These are phyloP conservation scores for Dicerorhinus sumatrensis DNA, from an alignment of 2,113 vertebrate species.

Conservation along the genomic window DNA sequence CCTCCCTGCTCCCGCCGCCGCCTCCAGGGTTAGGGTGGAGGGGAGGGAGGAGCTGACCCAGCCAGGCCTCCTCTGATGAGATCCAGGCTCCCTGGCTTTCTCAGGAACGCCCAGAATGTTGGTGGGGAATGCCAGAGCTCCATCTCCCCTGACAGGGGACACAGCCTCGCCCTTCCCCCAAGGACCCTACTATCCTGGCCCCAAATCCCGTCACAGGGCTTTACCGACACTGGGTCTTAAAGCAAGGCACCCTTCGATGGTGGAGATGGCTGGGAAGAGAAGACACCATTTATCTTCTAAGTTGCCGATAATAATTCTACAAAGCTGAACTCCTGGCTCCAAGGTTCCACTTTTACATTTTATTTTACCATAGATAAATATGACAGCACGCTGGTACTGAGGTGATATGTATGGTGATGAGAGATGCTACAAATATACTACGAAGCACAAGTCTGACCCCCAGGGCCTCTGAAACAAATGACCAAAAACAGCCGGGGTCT, in stretches of 20 bases:
- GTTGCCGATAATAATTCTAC: neutral
- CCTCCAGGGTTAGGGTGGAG: neutral
- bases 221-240: neutral
- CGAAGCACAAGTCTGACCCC: neutral
- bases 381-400: accelerated
- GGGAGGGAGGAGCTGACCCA: neutral
- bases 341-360: accelerated
- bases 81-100: neutral
- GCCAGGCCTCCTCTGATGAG: neutral
- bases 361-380: accelerated
- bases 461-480: too few relatives aligned
- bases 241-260: neutral
- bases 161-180: neutral
- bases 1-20: accelerated
- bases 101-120: neutral
- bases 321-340: neutral
- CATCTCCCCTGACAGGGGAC: neutral
- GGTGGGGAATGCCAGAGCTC: neutral
- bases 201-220: neutral
- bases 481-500: neutral
- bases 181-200: neutral
- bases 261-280: neutral
- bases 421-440: neutral
- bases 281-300: neutral
- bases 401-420: accelerated